Base-by-base conservation (phyloP, 2,797 vertebrate genomes). In the Eulemur coronatus region DNA sequence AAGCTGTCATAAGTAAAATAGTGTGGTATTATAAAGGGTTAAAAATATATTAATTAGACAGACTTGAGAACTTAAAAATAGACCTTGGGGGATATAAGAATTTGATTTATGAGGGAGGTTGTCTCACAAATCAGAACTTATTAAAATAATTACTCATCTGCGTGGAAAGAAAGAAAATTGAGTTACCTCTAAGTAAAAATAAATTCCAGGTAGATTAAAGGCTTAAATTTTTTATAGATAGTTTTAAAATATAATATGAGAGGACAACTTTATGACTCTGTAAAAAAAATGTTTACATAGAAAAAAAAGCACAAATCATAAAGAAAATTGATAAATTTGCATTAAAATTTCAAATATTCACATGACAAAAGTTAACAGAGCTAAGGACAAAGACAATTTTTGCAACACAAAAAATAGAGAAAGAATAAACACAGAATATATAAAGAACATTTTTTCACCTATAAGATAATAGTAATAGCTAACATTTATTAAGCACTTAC, bases 41-140 rank as follows among this genome's bases (percentile, higher is more conserved):
- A 94, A 96, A 80, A 85, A 76, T 59, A 84, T 33, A 69, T 84
- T 92, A 90, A 84, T 89, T 96, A 76, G 52, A 33, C 17, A 95
- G n/a, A 65, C 15, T 91, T 43, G 26, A 79, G 63, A 82, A 33
- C 52, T 95, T 50, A 89, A 46, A 85, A 86, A 65, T 84, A 96
- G 76, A 76, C 2, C 10, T 20, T 61, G 50, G 52, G 41, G 57
- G n/a, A 33, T 48, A 41, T 69, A 30, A 43, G 61, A 92, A 80
- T 18, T 73, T 86, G 24, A 84, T 81, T 96, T 92, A 88, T 87
- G 81, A 86, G 12, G 80, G 1, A 86, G n/a, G n/a, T 79, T 15
- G 18, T n/a, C 28, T 87, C 26, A 84, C 61, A 89, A 91, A 78
- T 73, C 43, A 92, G 24, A 93, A 92, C 20, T 69, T 95, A 88